Evolutionary conservation across 2,888 invertebrate genomes (phyloP).

Genomic region (Thalpophila matura): DNA sequence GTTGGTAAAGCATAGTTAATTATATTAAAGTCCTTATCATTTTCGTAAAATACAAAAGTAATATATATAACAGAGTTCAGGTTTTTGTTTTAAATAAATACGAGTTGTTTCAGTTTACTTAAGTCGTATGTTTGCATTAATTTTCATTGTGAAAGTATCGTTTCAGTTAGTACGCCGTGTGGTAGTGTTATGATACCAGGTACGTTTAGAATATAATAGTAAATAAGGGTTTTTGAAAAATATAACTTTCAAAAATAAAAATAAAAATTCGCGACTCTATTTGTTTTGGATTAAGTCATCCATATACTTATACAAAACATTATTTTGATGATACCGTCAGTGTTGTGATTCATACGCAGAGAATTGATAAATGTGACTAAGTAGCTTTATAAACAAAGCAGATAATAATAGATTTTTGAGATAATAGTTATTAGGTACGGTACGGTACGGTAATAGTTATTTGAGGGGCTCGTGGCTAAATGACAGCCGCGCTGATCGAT

Average conservation of each 20-base stretch:
- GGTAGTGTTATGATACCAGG: conserved; percentile 10
- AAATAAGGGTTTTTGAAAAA: neutral
- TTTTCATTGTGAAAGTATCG: conserved; percentile 20
- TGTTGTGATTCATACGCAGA: neutral
- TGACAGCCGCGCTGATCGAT: too few species aligned
- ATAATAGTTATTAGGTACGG: too few species aligned
- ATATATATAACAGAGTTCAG: conserved; percentile 19
- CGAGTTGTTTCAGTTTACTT: conserved; percentile 21
- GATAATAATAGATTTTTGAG: neutral
- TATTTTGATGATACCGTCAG: conserved; percentile 8
- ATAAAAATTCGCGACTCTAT: neutral
- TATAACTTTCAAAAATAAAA: neutral
- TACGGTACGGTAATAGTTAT: too few species aligned
- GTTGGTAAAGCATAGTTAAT: neutral
- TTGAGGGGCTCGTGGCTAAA: too few species aligned
- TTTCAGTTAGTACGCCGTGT: neutral
- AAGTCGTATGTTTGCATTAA: neutral
- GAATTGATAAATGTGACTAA: neutral
- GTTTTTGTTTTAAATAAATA: conserved; percentile 38
- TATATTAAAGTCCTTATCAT: conserved; percentile 30
- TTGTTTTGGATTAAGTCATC: conserved; percentile 9
- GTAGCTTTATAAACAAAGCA: neutral
- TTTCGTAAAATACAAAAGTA: conserved; percentile 1
- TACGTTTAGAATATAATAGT: conserved; percentile 8
- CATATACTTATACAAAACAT: neutral